A percentile compares a stretch with the other conserved stretches of the same genome.
These are phyloP conservation scores for Pinna nobilis DNA, from an alignment of 1,140 invertebrate genomes.

Conservation along the genomic window DNA sequence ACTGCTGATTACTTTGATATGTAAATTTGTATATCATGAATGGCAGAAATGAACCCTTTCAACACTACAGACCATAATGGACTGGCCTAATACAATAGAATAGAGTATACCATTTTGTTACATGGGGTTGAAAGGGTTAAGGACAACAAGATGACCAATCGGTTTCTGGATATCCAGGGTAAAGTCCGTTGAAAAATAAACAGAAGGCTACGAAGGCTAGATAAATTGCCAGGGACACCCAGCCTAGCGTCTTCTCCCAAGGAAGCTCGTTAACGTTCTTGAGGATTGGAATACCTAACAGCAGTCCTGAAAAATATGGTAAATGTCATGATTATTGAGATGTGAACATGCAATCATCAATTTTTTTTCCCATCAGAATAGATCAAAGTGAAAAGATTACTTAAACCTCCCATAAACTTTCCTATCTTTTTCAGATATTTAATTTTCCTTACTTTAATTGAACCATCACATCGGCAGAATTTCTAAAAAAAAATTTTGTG, in stretches of 20 bases:
- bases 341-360: too few species aligned
- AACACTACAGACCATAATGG: too few species aligned
- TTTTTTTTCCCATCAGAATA: not conserved
- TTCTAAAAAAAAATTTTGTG: too few species aligned
- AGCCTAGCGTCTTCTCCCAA: slow-evolving; percentile 72
- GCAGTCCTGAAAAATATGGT: slow-evolving; percentile 63
- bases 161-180: slow-evolving; percentile 64
- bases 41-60: too few species aligned
- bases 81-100: too few species aligned
- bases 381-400: not conserved
- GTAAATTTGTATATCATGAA: too few species aligned
- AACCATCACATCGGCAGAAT: too few species aligned
- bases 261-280: slow-evolving; percentile 69
- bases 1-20: too few species aligned
- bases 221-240: slow-evolving; percentile 69
- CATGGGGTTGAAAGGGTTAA: not conserved
- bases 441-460: too few species aligned
- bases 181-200: slow-evolving; percentile 70
- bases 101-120: not conserved
- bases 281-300: slow-evolving; percentile 70
- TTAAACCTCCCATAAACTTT: not conserved
- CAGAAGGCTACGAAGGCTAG: slow-evolving; percentile 63
- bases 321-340: not conserved
- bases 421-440: too few species aligned
- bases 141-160: slow-evolving; percentile 60